Conservation (phyloP, 2,113 vertebrate genomes). For the Brevimyrus niger region DNA sequence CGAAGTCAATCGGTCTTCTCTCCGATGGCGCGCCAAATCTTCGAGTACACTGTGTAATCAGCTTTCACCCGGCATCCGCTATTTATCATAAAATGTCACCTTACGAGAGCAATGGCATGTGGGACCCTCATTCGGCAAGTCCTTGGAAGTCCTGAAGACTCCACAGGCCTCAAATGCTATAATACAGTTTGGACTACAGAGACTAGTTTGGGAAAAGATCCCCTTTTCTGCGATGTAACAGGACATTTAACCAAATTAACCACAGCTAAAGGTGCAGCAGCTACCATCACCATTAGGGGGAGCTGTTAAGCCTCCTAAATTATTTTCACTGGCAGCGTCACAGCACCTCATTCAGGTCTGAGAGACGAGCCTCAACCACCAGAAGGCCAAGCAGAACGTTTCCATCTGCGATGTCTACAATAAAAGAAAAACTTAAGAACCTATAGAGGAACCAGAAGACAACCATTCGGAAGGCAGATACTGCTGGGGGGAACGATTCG, state of each 20-base stretch:
- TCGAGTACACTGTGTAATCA: constrained; percentile 78
- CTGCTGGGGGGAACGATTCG: background rate
- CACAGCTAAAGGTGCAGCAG: background rate
- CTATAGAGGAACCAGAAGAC: background rate
- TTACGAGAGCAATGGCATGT: constrained; percentile 71
- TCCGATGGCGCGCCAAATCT: constrained; percentile 76
- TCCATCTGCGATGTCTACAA: background rate
- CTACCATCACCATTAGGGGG: background rate
- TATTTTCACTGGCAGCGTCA: background rate
- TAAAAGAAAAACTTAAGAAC: background rate
- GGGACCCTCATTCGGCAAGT: background rate
- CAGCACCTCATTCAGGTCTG: background rate
- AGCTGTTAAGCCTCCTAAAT: background rate
- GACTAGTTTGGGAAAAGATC: background rate
- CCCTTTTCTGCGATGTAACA: background rate
- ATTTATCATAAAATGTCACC: constrained; percentile 83
- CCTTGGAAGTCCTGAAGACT: background rate
- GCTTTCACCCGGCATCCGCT: constrained; percentile 76
- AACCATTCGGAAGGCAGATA: background rate
- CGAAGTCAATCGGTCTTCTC: constrained; percentile 80
- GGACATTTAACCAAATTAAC: background rate
- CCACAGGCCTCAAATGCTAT: background rate
- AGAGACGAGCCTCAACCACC: background rate
- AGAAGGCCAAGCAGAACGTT: background rate
- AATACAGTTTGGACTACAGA: background rate